Evolutionary conservation across 2,888 invertebrate species (phyloP), one percentile per base, ranked within the genome.

Genomic region (Lasioglossum calceatum): DNA sequence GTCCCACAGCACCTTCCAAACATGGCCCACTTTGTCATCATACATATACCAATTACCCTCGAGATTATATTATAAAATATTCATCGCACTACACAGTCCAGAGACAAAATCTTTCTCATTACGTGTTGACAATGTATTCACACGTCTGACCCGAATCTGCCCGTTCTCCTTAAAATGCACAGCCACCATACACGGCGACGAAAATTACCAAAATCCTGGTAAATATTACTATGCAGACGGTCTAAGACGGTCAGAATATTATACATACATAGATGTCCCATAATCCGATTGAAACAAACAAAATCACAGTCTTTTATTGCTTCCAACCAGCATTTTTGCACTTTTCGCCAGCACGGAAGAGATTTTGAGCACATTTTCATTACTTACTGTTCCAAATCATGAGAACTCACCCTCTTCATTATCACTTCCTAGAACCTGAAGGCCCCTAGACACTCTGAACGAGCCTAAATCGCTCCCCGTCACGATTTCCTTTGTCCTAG

Each of bases 391-490:
- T 14, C 7, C 5, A 1, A 16, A 64, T 8, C 23, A 19, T 36
- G 36, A 70, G 16, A 12, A 74, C 82, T 90, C 67, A 90, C 89
- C 90, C 76, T 88, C 77, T 23, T 71, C 58, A 0, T 54, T 58
- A 4, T n/a, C 70, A 19, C n/a, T 70, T 32, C 39, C 7, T 19
- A 27, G 19, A 77, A 23, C 32, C 7, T 32, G 32, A 64, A 64
- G 64, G 19, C 50, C 19, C 32, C 54, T 58, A 10, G 50, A 7
- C 32, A 23, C 36, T 19, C 32, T 50, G 0, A 10, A 1, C 36
- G 16, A 0, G 1, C 23, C 27, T 32, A 4, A 67, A 16, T 54
- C 32, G 23, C 12, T 8, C 8, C 5, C 3, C 5, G 64, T 19
- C 27, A 14, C 71, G 27, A 64, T 47, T 19, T n/a, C 47, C 44